Base-by-base conservation (phyloP, 2,797 vertebrate species). In the Lithobates sylvaticus region DNA sequence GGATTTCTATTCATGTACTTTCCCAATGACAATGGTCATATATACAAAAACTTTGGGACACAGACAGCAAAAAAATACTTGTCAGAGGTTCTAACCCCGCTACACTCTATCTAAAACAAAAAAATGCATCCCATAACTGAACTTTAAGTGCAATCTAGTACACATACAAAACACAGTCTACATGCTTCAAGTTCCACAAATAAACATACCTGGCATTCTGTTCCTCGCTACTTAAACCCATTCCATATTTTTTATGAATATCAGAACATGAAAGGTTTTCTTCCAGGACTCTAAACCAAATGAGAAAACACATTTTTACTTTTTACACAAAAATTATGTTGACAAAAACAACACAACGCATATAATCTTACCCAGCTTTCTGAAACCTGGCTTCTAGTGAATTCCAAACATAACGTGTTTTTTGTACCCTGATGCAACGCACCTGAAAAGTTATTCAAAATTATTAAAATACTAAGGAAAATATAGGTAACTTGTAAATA, bases 401-500 rank as follows among this genome's bases (percentile, higher is more conserved):
- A 88, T 94, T 90, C 94, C 94, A 94, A 84, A 93, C 29, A 5
- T 93, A 94, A 58, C 85, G 89, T 42, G 93, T 91, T 90, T 94
- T 95, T 88, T 94, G 94, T 39, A 94, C 93, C 74, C 91, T 90
- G 65, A 94, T 91, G 75, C 78, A 93, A 23, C 89, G 91, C 18
- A 93, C 21, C 94, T 95, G 70, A 34, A 91, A 88, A 81, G n/a
- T 64, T 34, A 54, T 76, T 3, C 4, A 78, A 5, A 72, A 93
- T 36, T 16, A 54, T 18, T 54, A 18, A 3, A 54, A 18, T 16
- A 54, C 13, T 54, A 0, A 54, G 4, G 4, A 54, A 54, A 54
- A 13, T 47, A 47, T 3, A 47, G 44, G 12, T 12, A 13, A 12
- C 8, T 1, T 39, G 39, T 39, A 39, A 8, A 39, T 39, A 39